A percentile compares a stretch with the other conserved stretches of the same genome.
These are phyloP conservation scores for Nyctereutes procyonoides DNA, from an alignment of 2,113 vertebrate species.

Conservation along the genomic window DNA sequence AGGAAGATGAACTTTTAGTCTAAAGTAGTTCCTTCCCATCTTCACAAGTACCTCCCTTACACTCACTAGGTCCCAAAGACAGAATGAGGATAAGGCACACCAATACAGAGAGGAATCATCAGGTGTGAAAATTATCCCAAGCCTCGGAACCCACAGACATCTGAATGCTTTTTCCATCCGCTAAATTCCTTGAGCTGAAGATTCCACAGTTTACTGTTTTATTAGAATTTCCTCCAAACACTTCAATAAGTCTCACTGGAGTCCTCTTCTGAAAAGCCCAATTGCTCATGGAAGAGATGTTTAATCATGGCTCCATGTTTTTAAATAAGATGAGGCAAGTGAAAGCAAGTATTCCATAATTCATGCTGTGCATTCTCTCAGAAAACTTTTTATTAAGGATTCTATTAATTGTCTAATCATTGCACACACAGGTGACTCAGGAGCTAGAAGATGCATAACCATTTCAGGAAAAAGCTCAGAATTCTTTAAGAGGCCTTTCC, in stretches of 20 bases:
- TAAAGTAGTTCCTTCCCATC: neutral
- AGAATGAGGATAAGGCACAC: neutral
- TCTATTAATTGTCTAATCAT: slow-evolving; percentile 84
- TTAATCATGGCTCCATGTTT: slow-evolving; percentile 75
- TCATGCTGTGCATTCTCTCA: slow-evolving; percentile 81
- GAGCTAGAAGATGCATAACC: slow-evolving; percentile 62
- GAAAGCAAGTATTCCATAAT: slow-evolving; percentile 83
- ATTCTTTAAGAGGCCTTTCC: slow-evolving; percentile 43
- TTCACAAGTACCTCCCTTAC: neutral
- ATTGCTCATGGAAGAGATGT: slow-evolving; percentile 55
- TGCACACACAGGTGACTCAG: slow-evolving; percentile 65
- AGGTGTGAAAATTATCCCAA: slow-evolving; percentile 65
- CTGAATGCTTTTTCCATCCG: slow-evolving; percentile 62
- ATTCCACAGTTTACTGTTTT: slow-evolving; percentile 68
- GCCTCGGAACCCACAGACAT: slow-evolving; percentile 70
- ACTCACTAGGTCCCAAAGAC: neutral
- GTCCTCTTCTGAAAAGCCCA: slow-evolving; percentile 66
- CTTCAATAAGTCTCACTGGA: slow-evolving; percentile 76
- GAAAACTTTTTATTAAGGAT: slow-evolving; percentile 84
- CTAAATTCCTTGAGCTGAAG: slow-evolving; percentile 68
- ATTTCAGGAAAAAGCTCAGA: slow-evolving; percentile 65
- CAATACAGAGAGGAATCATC: neutral
- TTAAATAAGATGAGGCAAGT: slow-evolving; percentile 81
- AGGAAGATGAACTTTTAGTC: neutral
- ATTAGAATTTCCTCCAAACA: slow-evolving; percentile 77